Percentiles rank a stretch among this genome's conserved stretches.
phyloP scores from a whole-genome alignment of 1,140 invertebrate species.

The Rhynchophorus ferrugineus region DNA sequence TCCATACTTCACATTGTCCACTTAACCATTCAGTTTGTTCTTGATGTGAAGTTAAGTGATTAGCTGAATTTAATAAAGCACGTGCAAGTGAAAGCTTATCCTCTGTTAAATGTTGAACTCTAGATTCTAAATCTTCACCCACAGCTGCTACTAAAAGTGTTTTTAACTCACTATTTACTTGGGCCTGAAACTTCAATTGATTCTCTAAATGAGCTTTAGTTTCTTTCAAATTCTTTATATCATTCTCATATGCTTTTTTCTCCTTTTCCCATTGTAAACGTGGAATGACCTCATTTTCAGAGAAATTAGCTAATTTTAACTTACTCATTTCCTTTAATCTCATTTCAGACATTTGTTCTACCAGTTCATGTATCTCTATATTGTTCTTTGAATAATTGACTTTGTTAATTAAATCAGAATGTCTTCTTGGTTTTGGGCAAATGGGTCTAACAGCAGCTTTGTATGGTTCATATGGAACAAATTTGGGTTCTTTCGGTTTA shows the following conservation, averaged over 20 bases:
- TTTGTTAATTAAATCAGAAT: neutral
- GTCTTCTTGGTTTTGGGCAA: conserved; percentile 43
- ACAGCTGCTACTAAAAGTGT: conserved; percentile 88
- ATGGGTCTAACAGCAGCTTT: conserved; percentile 77
- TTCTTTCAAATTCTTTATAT: conserved; percentile 51
- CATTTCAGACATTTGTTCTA: conserved; percentile 58
- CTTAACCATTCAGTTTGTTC: conserved; percentile 88
- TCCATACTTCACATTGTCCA: conserved; percentile 91
- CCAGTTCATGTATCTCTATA: conserved; percentile 60
- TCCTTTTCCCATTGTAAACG: conserved; percentile 35
- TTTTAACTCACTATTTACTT: conserved; percentile 86
- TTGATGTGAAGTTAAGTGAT: conserved; percentile 77
- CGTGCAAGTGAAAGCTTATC: conserved; percentile 82
- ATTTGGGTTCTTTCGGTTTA: conserved; percentile 69
- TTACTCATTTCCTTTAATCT: conserved; percentile 48
- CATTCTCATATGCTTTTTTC: conserved; percentile 41
- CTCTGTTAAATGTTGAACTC: conserved; percentile 81
- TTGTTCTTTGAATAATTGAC: conserved; percentile 52
- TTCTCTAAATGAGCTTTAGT: conserved; percentile 58
- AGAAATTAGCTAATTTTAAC: conserved; percentile 27
- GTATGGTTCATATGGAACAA: conserved; percentile 84
- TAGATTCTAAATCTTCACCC: conserved; percentile 84
- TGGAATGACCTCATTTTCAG: conserved; percentile 30
- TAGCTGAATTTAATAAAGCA: conserved; percentile 75
- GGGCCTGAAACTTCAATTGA: conserved; percentile 63